Conservation (phyloP, 2,888 invertebrate genomes). For the Buathra laborator region DNA sequence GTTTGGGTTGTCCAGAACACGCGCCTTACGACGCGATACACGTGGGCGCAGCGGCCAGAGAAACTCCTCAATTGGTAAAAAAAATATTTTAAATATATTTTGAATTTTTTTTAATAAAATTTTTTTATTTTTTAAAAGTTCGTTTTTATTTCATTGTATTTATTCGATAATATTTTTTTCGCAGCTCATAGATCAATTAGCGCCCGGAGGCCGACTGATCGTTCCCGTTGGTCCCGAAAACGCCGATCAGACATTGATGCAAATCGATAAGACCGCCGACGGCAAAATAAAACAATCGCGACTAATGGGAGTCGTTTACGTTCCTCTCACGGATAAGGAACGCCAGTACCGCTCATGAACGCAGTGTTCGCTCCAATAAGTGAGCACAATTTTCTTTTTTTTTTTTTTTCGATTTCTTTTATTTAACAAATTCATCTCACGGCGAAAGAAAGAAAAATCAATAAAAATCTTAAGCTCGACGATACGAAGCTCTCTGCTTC, state of each 20-base stretch:
- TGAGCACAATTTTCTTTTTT: conserved; percentile 61
- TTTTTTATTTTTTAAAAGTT: neutral
- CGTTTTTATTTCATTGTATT: neutral
- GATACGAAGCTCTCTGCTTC: conserved; percentile 7
- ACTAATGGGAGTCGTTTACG: conserved; percentile 98
- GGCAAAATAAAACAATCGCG: conserved; percentile 91
- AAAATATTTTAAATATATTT: conserved; percentile 58
- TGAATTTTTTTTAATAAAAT: neutral
- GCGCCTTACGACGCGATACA: conserved; percentile 97
- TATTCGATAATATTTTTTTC: neutral
- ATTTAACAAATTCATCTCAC: conserved; percentile 23
- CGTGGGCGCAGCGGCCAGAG: conserved; percentile 95
- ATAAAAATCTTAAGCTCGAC: conserved; percentile 27
- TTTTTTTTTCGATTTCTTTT: conserved; percentile 18
- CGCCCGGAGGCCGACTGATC: conserved; percentile 96
- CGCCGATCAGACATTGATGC: conserved; percentile 93
- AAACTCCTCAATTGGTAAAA: conserved; percentile 91
- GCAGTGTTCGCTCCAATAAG: conserved; percentile 81
- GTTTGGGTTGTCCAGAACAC: conserved; percentile 90
- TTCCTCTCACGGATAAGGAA: conserved; percentile 96
- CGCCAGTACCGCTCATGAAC: conserved; percentile 88
- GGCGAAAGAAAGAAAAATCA: neutral
- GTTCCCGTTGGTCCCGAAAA: conserved; percentile 96
- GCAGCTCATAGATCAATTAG: conserved; percentile 92
- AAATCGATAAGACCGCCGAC: conserved; percentile 95